Conservation (phyloP, 2,888 invertebrate species). For the Melinopterus prodromus region DNA sequence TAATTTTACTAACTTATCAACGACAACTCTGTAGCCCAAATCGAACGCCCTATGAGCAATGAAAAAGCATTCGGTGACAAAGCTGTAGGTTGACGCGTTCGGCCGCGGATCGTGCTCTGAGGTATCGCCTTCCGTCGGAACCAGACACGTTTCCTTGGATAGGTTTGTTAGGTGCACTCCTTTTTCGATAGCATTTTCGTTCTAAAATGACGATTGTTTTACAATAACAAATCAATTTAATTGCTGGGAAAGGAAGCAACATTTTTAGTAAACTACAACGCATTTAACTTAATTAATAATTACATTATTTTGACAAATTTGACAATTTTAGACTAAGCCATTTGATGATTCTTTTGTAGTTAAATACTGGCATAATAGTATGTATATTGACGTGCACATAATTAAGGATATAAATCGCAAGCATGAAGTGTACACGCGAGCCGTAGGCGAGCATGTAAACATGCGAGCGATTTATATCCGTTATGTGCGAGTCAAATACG, state of each 20-base stretch:
- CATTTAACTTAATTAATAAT: too few species aligned
- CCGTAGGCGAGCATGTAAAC: too few species aligned
- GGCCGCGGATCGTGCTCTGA: conserved; percentile 61
- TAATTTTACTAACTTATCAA: conserved; percentile 71
- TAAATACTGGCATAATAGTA: too few species aligned
- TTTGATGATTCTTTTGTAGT: background rate
- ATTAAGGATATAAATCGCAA: too few species aligned
- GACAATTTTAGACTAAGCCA: background rate
- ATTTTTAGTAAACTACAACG: too few species aligned
- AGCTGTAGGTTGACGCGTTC: conserved; percentile 72
- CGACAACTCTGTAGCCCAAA: conserved; percentile 75
- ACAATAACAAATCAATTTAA: too few species aligned
- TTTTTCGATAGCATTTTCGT: conserved; percentile 67
- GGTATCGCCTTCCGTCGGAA: conserved; percentile 70
- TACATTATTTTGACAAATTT: background rate
- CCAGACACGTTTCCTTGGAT: conserved; percentile 79
- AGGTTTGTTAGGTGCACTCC: conserved; percentile 77
- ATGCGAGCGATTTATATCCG: too few species aligned
- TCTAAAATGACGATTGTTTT: conserved; percentile 56
- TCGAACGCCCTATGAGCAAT: conserved; percentile 88
- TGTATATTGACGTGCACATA: too few species aligned
- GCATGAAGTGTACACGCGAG: too few species aligned
- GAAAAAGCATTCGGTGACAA: conserved; percentile 92
- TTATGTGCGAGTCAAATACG: too few species aligned
- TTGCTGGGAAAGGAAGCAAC: too few species aligned